These are phyloP conservation scores for Elgaria multicarinata DNA, from an alignment of 2,113 vertebrate species.

Conservation along the genomic window DNA sequence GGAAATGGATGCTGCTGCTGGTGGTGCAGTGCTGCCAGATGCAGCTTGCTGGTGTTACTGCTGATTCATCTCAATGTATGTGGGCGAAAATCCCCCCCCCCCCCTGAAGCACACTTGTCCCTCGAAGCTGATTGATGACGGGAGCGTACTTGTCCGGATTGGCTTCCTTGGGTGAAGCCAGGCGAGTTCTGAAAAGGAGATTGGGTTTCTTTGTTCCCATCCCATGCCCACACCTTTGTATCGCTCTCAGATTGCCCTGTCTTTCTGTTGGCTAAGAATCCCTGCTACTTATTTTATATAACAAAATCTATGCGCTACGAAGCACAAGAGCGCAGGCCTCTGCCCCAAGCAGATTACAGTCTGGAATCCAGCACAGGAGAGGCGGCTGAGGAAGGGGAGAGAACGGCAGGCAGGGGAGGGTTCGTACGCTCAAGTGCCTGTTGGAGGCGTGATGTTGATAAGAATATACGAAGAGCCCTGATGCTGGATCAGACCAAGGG, in stretches of 20 bases:
- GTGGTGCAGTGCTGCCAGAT: conserved; percentile 33
- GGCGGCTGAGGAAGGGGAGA: too few relatives aligned
- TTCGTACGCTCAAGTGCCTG: background rate
- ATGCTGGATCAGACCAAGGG: too few relatives aligned
- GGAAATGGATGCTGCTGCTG: conserved; percentile 31
- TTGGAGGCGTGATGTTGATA: background rate
- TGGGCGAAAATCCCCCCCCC: background rate
- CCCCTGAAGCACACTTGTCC: background rate
- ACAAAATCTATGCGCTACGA: background rate
- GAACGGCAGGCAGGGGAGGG: background rate
- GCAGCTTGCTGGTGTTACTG: background rate
- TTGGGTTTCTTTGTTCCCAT: background rate
- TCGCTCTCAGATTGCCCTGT: background rate
- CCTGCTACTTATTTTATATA: background rate
- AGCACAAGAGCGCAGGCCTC: background rate
- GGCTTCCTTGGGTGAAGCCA: conserved; percentile 2
- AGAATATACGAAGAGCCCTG: too few relatives aligned
- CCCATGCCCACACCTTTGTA: background rate
- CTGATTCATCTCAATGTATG: conserved; percentile 18
- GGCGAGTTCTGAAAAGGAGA: background rate
- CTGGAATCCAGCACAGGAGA: background rate
- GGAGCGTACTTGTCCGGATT: background rate
- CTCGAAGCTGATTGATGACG: conserved; percentile 15
- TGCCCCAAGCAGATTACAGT: background rate
- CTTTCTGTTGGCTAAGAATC: background rate